Evolutionary conservation across 1,140 invertebrate species (phyloP), one percentile per base, ranked within the genome.

Genomic region (Zaprionus ornatus): DNA sequence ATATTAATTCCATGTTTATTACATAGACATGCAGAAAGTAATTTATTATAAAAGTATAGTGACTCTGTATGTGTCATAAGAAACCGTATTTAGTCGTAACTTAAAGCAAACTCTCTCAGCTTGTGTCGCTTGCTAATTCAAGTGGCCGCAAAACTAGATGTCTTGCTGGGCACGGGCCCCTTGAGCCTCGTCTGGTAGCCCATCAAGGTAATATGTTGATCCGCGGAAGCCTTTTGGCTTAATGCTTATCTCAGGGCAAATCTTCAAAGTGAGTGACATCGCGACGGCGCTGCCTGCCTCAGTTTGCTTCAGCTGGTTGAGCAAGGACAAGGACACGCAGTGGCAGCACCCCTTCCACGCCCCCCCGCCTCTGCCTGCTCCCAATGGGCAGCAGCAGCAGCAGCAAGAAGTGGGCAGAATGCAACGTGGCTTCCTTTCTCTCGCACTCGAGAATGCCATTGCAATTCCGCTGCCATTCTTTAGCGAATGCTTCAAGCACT

Each of bases 401-500:
- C 61, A 50, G 45, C 29, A 50, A 9, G 45, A 50, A 74, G 69
- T 60, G 64, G 71, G 64, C 64, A 82, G 74, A 69, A 78, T 74
- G 77, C 72, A 69, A 19, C 61, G 48, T 52, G 66, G 62, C 42
- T 61, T 60, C 69, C 37, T 55, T 62, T 57, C 65, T 62, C 29
- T 73, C 63, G 75, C 83, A 71, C 80, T 76, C 74, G 52, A 73
- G 52, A 72, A 72, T 88, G 84, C 82, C 84, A 84, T 73, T 88
- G 84, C 80, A 81, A 84, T 87, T 84, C 63, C 74, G 80, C 45
- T 77, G 77, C 85, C 80, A 78, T 87, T 80, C 85, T 87, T 81
- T 78, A 23, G 66, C 70, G 59, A 80, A 80, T 67, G 78, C 77
- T 87, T 80, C 45, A 87, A 87, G 84, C 84, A 88, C 77, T 83